Conservation (phyloP, 2,888 invertebrate genomes). For the Teleiodes luculella region DNA sequence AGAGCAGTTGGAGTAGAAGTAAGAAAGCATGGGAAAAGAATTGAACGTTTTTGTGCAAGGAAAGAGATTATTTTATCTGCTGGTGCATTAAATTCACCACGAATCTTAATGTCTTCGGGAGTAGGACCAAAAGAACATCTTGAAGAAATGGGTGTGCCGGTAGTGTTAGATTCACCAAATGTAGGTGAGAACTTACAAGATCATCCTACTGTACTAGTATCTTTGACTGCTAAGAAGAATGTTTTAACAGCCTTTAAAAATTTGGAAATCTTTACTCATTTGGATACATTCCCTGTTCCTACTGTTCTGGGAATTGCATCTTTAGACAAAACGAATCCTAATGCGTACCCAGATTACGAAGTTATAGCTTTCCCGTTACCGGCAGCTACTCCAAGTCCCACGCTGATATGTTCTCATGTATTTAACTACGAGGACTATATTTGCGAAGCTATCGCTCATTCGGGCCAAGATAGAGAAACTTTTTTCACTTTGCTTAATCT, state of each 20-base stretch:
- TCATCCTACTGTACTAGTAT: conserved; percentile 40
- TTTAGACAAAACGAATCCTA: conserved; percentile 43
- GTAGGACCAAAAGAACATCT: conserved; percentile 49
- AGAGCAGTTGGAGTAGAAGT: conserved; percentile 41
- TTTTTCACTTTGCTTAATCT: conserved; percentile 32
- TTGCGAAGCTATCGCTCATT: conserved; percentile 34
- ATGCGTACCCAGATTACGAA: conserved; percentile 50
- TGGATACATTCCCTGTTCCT: conserved; percentile 36
- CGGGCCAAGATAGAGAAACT: conserved; percentile 26
- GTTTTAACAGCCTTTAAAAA: conserved; percentile 28
- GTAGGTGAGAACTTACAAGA: conserved; percentile 53
- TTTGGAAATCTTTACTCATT: conserved; percentile 29
- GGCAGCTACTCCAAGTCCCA: conserved; percentile 30
- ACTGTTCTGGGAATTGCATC: conserved; percentile 45
- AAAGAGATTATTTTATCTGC: conserved; percentile 54
- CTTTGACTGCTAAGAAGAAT: conserved; percentile 31
- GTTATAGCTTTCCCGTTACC: conserved; percentile 34
- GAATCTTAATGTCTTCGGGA: conserved; percentile 54
- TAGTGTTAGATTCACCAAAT: conserved; percentile 36
- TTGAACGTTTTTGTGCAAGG: conserved; percentile 28
- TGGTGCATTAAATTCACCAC: conserved; percentile 48
- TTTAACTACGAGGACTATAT: conserved; percentile 36
- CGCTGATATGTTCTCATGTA: conserved; percentile 33
- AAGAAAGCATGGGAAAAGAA: conserved; percentile 26
- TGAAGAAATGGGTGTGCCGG: conserved; percentile 34